A percentile compares a stretch with the other conserved stretches of the same genome.
Conservation (phyloP, 2,888 invertebrate genomes). For the Sceliomorpha sp. region DNA sequence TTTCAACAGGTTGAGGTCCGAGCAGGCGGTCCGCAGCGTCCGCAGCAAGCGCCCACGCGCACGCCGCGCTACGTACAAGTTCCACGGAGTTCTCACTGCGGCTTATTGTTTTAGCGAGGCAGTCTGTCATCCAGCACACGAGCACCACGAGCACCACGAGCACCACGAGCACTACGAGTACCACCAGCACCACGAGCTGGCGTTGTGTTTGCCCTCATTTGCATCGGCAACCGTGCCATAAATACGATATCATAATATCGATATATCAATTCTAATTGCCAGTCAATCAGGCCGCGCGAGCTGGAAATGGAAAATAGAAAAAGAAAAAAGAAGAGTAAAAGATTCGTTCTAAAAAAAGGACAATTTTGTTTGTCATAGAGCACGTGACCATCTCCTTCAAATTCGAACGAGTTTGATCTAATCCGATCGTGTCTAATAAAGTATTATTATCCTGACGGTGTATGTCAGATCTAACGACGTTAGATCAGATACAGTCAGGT, state of each 20-base stretch:
- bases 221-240: constrained; percentile 52
- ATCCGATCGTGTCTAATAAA: too few relatives aligned
- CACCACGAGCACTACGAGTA: too few relatives aligned
- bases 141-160: constrained; percentile 18
- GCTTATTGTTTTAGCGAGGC: constrained; percentile 49
- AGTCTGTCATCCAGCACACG: constrained; percentile 47
- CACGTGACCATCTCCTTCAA: too few relatives aligned
- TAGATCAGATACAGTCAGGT: too few relatives aligned
- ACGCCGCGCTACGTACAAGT: constrained; percentile 5
- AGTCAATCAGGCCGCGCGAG: constrained; percentile 51
- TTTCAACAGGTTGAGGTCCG: constrained; percentile 42
- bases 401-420: too few relatives aligned
- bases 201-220: constrained; percentile 50
- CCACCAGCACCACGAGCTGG: constrained; percentile 25
- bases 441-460: too few relatives aligned
- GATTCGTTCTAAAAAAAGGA: too few relatives aligned
- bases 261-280: constrained; percentile 55
- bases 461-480: too few relatives aligned
- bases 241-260: constrained; percentile 37
- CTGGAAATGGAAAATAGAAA: too few relatives aligned
- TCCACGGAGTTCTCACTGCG: constrained; percentile 19
- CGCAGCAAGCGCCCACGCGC: constrained; percentile 47
- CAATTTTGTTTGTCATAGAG: too few relatives aligned
- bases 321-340: too few relatives aligned
- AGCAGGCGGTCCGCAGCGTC: constrained; percentile 28